phyloP scores from a whole-genome alignment of 2,797 vertebrate species.

The Leptoclinus maculatus region DNA sequence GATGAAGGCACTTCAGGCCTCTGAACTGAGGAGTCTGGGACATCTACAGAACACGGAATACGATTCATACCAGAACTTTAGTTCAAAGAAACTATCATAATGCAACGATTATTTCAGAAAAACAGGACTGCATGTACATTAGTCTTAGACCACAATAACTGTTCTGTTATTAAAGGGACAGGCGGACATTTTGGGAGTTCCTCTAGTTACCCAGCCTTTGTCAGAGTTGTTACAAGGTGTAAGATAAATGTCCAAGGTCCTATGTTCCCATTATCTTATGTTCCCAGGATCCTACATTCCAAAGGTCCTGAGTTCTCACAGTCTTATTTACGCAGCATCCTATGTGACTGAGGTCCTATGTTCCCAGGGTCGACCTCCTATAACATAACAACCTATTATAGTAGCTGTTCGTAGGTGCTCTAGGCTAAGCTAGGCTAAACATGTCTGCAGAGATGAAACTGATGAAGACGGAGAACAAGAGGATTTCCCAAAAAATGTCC shows the following conservation, averaged over 20 bases:
- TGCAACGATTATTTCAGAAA: neutral
- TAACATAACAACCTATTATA: neutral
- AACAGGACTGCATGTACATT: neutral
- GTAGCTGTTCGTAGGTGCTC: neutral
- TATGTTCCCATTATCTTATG: no score
- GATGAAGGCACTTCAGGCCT: slow-evolving; percentile 87
- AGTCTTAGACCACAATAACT: neutral
- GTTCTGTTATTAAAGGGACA: neutral
- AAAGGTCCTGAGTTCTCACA: no score
- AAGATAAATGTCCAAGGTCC: no score
- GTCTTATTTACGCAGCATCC: no score
- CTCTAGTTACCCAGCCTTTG: slow-evolving; percentile 10
- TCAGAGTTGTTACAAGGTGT: no score
- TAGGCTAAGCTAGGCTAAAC: neutral
- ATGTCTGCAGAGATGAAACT: neutral
- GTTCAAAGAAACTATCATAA: neutral
- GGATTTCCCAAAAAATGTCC: slow-evolving; percentile 31
- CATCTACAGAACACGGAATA: slow-evolving; percentile 84
- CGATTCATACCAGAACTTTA: slow-evolving; percentile 22
- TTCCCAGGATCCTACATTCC: no score
- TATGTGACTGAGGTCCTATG: no score
- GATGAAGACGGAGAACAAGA: slow-evolving; percentile 9
- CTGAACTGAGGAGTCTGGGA: slow-evolving; percentile 93
- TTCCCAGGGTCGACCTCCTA: no score
- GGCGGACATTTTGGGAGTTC: slow-evolving; percentile 29